Conservation (phyloP, 2,888 invertebrate genomes). For the Diarsia brunnea region DNA sequence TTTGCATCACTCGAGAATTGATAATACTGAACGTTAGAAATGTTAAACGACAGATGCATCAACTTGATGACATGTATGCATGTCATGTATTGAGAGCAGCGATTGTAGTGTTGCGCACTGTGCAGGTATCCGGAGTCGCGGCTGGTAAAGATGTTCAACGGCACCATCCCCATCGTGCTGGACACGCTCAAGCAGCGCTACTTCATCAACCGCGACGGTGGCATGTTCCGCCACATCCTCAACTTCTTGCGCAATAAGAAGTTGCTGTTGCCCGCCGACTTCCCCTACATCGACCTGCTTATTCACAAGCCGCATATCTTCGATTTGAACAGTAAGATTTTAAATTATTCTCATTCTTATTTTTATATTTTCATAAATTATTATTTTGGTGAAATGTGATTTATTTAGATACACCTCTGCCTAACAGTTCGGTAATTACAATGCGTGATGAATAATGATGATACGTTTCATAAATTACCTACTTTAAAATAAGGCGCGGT, state of each 20-base stretch:
- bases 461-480: too few relatives aligned
- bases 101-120: slow-evolving; percentile 16
- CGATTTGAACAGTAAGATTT: slow-evolving; percentile 95
- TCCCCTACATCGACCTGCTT: slow-evolving; percentile 96
- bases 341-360: background rate
- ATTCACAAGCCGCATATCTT: slow-evolving; percentile 97
- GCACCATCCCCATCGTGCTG: slow-evolving; percentile 98
- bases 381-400: too few relatives aligned
- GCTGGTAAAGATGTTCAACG: slow-evolving; percentile 98
- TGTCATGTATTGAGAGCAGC: slow-evolving; percentile 40
- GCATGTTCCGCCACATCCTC: slow-evolving; percentile 99
- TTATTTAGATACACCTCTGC: too few relatives aligned
- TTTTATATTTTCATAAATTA: too few relatives aligned
- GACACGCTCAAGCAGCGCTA: slow-evolving; percentile 99
- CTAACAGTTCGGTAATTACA: background rate
- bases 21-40: slow-evolving; percentile 53
- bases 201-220: slow-evolving; percentile 99
- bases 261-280: slow-evolving; percentile 96
- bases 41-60: slow-evolving; percentile 66
- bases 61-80: slow-evolving; percentile 54
- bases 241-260: slow-evolving; percentile 98
- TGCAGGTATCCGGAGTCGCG: slow-evolving; percentile 98
- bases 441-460: too few relatives aligned
- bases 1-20: slow-evolving; percentile 63
- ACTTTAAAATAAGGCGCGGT: background rate